Evolutionary conservation across 2,113 vertebrate genomes (phyloP).

Genomic region (Amia ocellicauda): DNA sequence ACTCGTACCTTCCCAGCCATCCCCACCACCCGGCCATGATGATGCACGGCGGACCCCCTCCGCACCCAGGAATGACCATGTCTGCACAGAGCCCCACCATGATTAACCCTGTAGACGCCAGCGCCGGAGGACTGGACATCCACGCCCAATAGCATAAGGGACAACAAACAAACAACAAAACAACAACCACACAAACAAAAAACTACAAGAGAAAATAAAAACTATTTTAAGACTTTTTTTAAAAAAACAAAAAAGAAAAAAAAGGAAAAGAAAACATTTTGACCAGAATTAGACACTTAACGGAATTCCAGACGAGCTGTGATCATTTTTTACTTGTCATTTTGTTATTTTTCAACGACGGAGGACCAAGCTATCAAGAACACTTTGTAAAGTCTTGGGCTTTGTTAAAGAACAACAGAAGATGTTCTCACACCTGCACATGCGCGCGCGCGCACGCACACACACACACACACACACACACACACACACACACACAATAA

Average conservation of each 20-base stretch:
- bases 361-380: conserved; percentile 96
- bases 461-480: conserved; percentile 36
- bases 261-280: conserved; percentile 70
- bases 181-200: conserved; percentile 64
- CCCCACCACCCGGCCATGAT: conserved; percentile 86
- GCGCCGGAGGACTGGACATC: conserved; percentile 88
- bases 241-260: conserved; percentile 56
- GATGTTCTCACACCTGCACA: conserved; percentile 60
- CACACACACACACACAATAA: conserved; percentile 41
- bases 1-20: conserved; percentile 82
- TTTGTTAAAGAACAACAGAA: conserved; percentile 81
- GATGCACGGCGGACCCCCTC: conserved; percentile 92
- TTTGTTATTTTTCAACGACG: conserved; percentile 87
- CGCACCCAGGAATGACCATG: conserved; percentile 88
- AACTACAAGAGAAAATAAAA: conserved; percentile 64
- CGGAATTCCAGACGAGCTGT: conserved; percentile 98
- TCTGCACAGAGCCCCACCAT: conserved; percentile 90
- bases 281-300: conserved; percentile 95
- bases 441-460: conserved; percentile 21
- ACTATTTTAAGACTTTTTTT: conserved; percentile 92
- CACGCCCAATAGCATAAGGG: conserved; percentile 90
- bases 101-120: conserved; percentile 82
- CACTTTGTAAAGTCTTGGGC: conserved; percentile 95
- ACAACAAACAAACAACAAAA: conserved; percentile 61
- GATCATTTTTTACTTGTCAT: conserved; percentile 92